Conservation (phyloP, 2,113 vertebrate species). For the Pitta sordida region DNA sequence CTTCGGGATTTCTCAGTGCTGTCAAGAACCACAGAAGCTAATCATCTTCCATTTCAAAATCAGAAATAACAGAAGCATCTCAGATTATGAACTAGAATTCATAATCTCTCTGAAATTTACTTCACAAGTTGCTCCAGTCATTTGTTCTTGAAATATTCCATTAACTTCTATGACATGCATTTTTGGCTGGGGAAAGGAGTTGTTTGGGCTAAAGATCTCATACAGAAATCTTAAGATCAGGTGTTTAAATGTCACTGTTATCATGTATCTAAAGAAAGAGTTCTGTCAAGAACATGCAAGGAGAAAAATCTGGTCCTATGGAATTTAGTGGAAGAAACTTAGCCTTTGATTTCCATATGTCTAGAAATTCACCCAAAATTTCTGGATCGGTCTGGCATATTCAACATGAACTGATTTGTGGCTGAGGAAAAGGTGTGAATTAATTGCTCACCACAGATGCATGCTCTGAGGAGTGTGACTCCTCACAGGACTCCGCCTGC, state of each 20-base stretch:
- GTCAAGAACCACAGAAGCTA: background rate
- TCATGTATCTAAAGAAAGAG: background rate
- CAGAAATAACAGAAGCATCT: background rate
- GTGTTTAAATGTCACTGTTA: slow-evolving; percentile 46
- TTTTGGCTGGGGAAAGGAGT: background rate
- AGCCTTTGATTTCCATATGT: background rate
- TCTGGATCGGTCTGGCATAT: slow-evolving; percentile 14
- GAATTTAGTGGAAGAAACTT: background rate
- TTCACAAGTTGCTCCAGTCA: background rate
- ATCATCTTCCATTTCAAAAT: background rate
- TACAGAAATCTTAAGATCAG: background rate
- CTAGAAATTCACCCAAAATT: slow-evolving; percentile 14
- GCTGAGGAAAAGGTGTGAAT: background rate
- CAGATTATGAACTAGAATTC: background rate
- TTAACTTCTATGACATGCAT: background rate
- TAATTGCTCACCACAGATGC: background rate
- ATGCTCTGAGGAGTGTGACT: background rate
- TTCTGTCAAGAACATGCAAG: background rate
- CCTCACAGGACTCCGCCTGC: background rate
- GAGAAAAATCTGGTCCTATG: slow-evolving; percentile 16
- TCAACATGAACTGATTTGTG: background rate
- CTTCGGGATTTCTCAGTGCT: background rate
- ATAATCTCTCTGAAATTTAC: background rate
- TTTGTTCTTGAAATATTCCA: background rate
- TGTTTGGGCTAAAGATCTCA: background rate